These are phyloP conservation scores for Drosophila subobscura DNA, from an alignment of 1,140 invertebrate species.

Conservation along the genomic window DNA sequence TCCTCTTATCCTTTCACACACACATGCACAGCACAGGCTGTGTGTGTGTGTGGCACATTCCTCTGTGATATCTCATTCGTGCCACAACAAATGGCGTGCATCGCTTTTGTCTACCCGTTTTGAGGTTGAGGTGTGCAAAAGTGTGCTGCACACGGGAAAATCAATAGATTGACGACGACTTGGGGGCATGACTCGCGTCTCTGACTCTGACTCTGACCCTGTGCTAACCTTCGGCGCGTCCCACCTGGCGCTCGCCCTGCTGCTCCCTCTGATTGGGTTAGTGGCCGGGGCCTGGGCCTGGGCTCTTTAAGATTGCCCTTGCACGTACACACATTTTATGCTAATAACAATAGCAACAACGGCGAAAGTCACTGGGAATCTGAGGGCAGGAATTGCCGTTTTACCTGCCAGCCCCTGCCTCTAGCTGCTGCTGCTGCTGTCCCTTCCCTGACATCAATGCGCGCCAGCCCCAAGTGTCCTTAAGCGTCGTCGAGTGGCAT, in stretches of 20 bases:
- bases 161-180: constrained; percentile 55
- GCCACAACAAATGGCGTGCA: constrained; percentile 59
- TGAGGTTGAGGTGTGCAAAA: constrained; percentile 46
- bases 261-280: constrained; percentile 14
- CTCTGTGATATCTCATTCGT: constrained; percentile 30
- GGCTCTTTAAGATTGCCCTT: constrained; percentile 50
- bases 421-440: constrained; percentile 14
- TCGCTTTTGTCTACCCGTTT: constrained; percentile 58
- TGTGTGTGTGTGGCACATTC: neutral
- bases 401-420: constrained; percentile 57
- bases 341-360: constrained; percentile 62
- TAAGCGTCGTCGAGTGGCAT: constrained; percentile 66
- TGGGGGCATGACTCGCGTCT: neutral
- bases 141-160: constrained; percentile 40
- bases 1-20: constrained; percentile 37
- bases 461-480: constrained; percentile 65
- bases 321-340: constrained; percentile 68
- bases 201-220: no score
- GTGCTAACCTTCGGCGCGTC: no score
- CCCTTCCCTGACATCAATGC: constrained; percentile 14
- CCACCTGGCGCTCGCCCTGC: neutral
- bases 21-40: neutral
- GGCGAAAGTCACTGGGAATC: constrained; percentile 31
- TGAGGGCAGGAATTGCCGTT: constrained; percentile 54
- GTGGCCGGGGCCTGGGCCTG: neutral